Evolutionary conservation across 2,888 invertebrate genomes (phyloP).

Genomic region (Aleiodes testaceus): DNA sequence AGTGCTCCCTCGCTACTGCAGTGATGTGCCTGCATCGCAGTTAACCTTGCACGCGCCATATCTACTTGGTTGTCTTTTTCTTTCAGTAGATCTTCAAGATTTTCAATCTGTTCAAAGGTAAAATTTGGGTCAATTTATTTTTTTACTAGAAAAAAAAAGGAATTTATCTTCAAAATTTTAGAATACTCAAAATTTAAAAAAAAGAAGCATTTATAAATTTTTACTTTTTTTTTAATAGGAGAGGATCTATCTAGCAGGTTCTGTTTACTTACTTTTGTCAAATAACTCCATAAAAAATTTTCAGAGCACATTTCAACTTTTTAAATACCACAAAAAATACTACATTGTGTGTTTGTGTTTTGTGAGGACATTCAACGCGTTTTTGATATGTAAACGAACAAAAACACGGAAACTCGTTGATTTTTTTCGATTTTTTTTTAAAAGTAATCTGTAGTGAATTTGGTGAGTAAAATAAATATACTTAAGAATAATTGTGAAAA

Average conservation of each 20-base stretch:
- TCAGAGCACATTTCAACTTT: slow-evolving; percentile 15
- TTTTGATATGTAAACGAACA: slow-evolving; percentile 2
- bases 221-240: slow-evolving; percentile 2
- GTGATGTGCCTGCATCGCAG: slow-evolving; percentile 95
- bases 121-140: too few species aligned
- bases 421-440: neutral
- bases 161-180: too few species aligned
- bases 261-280: slow-evolving; percentile 40
- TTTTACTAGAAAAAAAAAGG: too few species aligned
- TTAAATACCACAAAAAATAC: slow-evolving; percentile 16
- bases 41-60: slow-evolving; percentile 91
- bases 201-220: slow-evolving; percentile 33
- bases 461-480: slow-evolving; percentile 7
- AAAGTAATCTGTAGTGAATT: slow-evolving; percentile 4
- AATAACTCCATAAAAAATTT: slow-evolving; percentile 1
- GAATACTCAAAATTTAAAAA: too few species aligned
- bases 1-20: slow-evolving; percentile 94
- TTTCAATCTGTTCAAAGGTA: slow-evolving; percentile 85
- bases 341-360: slow-evolving; percentile 19
- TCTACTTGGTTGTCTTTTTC: slow-evolving; percentile 99
- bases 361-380: neutral
- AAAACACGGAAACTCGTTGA: slow-evolving; percentile 4
- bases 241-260: slow-evolving; percentile 19
- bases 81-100: slow-evolving; percentile 95
- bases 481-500: neutral